Percentiles rank a stretch among this genome's conserved stretches.
Evolutionary conservation across 2,888 invertebrate species (phyloP).

Genomic region (Desoria tigrina): DNA sequence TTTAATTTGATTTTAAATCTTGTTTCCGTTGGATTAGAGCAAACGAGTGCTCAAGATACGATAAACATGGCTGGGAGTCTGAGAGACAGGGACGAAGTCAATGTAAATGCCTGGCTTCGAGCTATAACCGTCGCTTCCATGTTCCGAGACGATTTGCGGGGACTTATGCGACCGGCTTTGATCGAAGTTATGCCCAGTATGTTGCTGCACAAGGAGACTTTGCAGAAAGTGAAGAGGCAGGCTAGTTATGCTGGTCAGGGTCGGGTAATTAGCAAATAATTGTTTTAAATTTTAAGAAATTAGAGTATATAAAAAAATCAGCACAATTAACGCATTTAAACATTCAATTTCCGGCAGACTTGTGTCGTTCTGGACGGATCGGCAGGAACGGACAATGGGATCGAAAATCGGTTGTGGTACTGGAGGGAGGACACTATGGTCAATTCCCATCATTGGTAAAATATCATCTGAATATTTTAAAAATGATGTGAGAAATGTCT

Average conservation of each 20-base stretch:
- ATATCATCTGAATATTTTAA: no score
- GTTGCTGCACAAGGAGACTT: neutral
- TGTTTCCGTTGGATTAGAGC: no score
- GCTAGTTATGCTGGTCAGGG: neutral
- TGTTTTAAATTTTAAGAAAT: neutral
- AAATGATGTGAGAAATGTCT: no score
- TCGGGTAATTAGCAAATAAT: neutral
- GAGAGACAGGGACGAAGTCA: conserved; percentile 34
- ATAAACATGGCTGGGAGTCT: conserved; percentile 42
- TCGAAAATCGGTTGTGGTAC: conserved; percentile 38
- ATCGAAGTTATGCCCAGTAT: conserved; percentile 39
- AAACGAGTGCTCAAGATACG: conserved; percentile 29
- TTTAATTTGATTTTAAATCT: neutral
- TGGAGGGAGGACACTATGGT: conserved; percentile 42
- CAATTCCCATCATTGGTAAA: conserved; percentile 35
- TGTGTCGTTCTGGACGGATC: conserved; percentile 32
- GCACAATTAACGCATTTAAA: neutral
- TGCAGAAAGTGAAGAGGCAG: conserved; percentile 7
- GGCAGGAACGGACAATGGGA: conserved; percentile 36
- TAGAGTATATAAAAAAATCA: neutral
- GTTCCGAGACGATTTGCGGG: conserved; percentile 30
- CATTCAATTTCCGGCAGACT: conserved; percentile 15
- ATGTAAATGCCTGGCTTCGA: conserved; percentile 39
- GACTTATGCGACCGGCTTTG: conserved; percentile 33
- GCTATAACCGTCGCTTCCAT: conserved; percentile 26